phyloP scores from a whole-genome alignment of 2,888 invertebrate genomes.

The Antheraea yamamai region DNA sequence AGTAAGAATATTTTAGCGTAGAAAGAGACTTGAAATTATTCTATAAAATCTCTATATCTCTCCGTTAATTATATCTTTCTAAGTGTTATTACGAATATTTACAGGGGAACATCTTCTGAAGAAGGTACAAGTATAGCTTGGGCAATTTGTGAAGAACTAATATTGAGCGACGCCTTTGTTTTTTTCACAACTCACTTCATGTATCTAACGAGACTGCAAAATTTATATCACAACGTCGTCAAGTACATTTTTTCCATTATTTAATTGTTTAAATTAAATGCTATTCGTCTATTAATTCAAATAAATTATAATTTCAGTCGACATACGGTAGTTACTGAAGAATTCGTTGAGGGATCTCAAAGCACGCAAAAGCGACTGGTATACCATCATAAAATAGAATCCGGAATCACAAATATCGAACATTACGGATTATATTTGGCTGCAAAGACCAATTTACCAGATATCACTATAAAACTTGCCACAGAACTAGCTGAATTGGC shows the following conservation, averaged over 20 bases:
- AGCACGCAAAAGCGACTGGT: conserved; percentile 65
- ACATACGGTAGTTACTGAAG: conserved; percentile 67
- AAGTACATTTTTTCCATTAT: conserved; percentile 80
- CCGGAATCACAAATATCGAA: conserved; percentile 82
- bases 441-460: conserved; percentile 82
- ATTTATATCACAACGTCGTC: conserved; percentile 86
- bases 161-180: conserved; percentile 83
- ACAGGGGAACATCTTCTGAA: conserved; percentile 88
- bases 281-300: conserved; percentile 12
- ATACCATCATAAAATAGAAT: conserved; percentile 84
- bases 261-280: background rate
- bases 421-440: conserved; percentile 87
- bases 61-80: background rate
- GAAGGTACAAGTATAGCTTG: conserved; percentile 92
- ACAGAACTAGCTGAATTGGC: conserved; percentile 71
- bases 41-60: too few relatives aligned
- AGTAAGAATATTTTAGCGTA: too few relatives aligned
- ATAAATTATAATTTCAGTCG: conserved; percentile 41
- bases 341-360: conserved; percentile 44
- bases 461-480: conserved; percentile 78
- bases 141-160: conserved; percentile 88
- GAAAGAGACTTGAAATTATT: too few relatives aligned
- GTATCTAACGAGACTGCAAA: conserved; percentile 84
- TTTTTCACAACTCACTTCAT: conserved; percentile 88
- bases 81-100: conserved; percentile 10